These are phyloP conservation scores for Megaptera novaeangliae DNA, from an alignment of 2,113 vertebrate genomes.

Conservation along the genomic window DNA sequence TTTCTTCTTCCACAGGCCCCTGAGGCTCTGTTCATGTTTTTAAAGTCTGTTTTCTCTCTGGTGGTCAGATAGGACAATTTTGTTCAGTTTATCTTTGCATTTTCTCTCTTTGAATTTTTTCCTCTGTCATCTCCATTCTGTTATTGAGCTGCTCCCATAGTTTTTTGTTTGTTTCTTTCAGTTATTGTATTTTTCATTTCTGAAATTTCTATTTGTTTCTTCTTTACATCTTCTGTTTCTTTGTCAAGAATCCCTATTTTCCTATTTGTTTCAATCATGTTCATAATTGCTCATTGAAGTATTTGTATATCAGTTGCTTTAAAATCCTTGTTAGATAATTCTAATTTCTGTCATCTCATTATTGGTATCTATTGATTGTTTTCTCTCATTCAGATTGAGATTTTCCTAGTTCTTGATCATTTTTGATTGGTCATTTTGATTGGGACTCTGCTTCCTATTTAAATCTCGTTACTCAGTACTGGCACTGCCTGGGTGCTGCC, in stretches of 20 bases:
- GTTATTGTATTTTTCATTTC: neutral
- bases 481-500: neutral
- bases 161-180: neutral
- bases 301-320: neutral
- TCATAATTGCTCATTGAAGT: neutral
- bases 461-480: neutral
- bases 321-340: neutral
- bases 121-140: neutral
- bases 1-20: too few species aligned
- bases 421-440: neutral
- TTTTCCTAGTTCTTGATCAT: neutral
- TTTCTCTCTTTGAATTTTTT: neutral
- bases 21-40: neutral
- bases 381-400: neutral
- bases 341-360: neutral
- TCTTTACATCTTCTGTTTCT: neutral
- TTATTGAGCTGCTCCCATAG: neutral
- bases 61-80: neutral
- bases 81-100: neutral
- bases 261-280: neutral
- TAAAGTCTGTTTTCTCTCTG: neutral
- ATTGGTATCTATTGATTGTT: neutral
- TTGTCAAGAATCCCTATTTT: neutral
- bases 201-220: neutral
- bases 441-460: neutral